Percentiles rank a stretch among this genome's conserved stretches.
Evolutionary conservation across 2,888 invertebrate genomes (phyloP).

Genomic region (Clusia tigrina): DNA sequence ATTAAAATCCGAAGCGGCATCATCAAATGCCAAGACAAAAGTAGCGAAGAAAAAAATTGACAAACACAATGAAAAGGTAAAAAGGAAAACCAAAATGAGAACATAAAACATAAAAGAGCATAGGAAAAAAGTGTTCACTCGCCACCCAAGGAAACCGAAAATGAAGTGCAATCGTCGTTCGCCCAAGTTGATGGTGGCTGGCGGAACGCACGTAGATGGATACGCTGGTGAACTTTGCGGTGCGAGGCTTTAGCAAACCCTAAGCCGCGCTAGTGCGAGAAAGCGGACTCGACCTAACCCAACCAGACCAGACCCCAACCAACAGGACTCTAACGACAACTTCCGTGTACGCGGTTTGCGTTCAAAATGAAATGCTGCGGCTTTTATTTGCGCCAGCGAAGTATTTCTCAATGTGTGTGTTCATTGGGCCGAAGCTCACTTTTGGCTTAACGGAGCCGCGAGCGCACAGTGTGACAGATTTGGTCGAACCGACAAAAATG

Average conservation of each 20-base stretch:
- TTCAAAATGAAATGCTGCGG: slow-evolving; percentile 45
- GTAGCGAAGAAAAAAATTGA: too few relatives aligned
- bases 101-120: too few relatives aligned
- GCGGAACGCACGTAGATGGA: not conserved
- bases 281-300: too few relatives aligned
- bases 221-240: too few relatives aligned
- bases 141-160: slow-evolving; percentile 4
- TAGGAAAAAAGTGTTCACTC: too few relatives aligned
- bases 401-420: not conserved
- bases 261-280: too few relatives aligned
- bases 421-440: too few relatives aligned
- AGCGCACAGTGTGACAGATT: not conserved
- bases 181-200: not conserved
- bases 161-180: slow-evolving; percentile 6
- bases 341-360: slow-evolving; percentile 37
- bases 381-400: slow-evolving; percentile 33
- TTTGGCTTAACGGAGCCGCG: too few relatives aligned
- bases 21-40: not conserved
- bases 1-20: not conserved
- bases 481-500: too few relatives aligned
- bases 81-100: not conserved
- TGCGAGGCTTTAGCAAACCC: too few relatives aligned
- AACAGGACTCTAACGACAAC: slow-evolving; percentile 29
- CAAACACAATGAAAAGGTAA: not conserved
- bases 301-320: too few relatives aligned